Evolutionary conservation across 2,113 vertebrate species (phyloP).

Genomic region (Irena cyanogastra): DNA sequence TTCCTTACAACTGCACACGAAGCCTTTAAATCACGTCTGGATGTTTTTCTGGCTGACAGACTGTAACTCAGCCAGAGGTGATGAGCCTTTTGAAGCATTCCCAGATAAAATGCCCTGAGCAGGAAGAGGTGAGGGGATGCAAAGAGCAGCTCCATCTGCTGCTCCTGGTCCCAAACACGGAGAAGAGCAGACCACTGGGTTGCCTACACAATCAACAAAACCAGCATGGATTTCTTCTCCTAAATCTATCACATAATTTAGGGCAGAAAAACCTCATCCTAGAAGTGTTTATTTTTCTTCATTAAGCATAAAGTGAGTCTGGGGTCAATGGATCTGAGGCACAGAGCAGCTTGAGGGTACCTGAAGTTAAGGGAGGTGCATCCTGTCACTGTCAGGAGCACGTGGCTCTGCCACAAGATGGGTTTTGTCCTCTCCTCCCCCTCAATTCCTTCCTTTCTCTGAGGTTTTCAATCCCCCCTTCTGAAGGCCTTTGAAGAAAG

Average conservation of each 20-base stretch:
- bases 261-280: background rate
- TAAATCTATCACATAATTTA: background rate
- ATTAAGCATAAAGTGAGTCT: background rate
- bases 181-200: background rate
- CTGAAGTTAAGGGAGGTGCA: background rate
- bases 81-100: background rate
- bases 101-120: background rate
- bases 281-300: background rate
- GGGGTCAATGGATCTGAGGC: fast-evolving
- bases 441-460: background rate
- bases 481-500: background rate
- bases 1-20: fast-evolving
- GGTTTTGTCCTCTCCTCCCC: background rate
- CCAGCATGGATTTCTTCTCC: background rate
- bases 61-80: background rate
- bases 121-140: background rate
- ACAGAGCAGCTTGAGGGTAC: fast-evolving
- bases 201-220: fast-evolving
- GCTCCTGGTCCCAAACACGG: background rate
- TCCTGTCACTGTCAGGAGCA: background rate
- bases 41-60: background rate
- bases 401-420: background rate
- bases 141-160: background rate
- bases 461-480: background rate
- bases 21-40: background rate